These are phyloP conservation scores for Zaprionus lineosus DNA, from an alignment of 2,888 invertebrate genomes.

Conservation along the genomic window DNA sequence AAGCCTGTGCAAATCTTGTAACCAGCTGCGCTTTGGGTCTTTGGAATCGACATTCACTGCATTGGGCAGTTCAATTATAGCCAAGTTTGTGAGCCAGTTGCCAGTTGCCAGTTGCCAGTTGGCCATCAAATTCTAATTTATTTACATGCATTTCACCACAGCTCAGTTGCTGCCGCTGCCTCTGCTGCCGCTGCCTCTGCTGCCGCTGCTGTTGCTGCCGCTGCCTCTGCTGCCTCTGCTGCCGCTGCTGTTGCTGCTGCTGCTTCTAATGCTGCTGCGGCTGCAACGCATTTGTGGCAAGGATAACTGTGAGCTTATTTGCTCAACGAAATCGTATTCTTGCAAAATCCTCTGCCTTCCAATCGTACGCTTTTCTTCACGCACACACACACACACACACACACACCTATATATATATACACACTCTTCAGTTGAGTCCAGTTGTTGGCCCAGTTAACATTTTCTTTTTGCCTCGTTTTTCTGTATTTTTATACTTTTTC, in stretches of 20 bases:
- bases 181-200: not conserved
- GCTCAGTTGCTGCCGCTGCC: slow-evolving; percentile 11
- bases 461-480: slow-evolving; percentile 2
- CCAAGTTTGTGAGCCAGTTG: slow-evolving; percentile 13
- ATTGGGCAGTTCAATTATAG: slow-evolving; percentile 50
- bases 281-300: slow-evolving; percentile 49
- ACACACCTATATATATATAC: too few species aligned
- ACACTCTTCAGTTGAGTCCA: slow-evolving; percentile 3
- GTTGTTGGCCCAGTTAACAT: slow-evolving; percentile 48
- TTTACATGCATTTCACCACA: slow-evolving; percentile 62
- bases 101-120: slow-evolving; percentile 20
- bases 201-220: not conserved
- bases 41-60: slow-evolving; percentile 34
- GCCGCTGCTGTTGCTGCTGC: not conserved
- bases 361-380: too few species aligned
- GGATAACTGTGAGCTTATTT: slow-evolving; percentile 56
- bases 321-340: slow-evolving; percentile 54
- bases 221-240: slow-evolving; percentile 19
- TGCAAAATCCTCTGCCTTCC: slow-evolving; percentile 13
- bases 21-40: slow-evolving; percentile 16
- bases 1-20: not conserved
- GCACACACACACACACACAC: too few species aligned
- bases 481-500: not conserved
- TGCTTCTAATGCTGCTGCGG: slow-evolving; percentile 10
- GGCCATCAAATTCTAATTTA: slow-evolving; percentile 66